These are phyloP conservation scores for Laticauda colubrina DNA, from an alignment of 2,113 vertebrate genomes.

Conservation along the genomic window DNA sequence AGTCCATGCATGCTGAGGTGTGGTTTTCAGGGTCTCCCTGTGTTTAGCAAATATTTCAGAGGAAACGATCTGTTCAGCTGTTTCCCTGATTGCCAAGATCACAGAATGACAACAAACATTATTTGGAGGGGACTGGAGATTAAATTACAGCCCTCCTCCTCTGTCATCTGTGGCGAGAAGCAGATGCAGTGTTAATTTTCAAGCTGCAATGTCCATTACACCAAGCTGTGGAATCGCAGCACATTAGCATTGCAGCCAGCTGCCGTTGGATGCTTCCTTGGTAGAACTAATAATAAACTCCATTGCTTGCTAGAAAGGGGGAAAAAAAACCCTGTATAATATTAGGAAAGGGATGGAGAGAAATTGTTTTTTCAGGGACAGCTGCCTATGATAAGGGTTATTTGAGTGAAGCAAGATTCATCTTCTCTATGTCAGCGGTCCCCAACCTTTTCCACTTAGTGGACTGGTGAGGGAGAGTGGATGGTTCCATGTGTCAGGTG, in stretches of 20 bases:
- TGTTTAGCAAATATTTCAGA: constrained; percentile 79
- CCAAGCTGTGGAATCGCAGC: constrained; percentile 25
- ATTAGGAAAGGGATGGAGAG: neutral
- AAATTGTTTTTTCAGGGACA: neutral
- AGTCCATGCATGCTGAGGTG: constrained; percentile 64
- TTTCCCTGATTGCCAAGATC: constrained; percentile 75
- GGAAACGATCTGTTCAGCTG: constrained; percentile 74
- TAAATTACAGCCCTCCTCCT: constrained; percentile 67
- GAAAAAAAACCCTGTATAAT: fast-evolving
- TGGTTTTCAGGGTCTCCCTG: constrained; percentile 73
- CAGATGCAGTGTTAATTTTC: constrained; percentile 67
- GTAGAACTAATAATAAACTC: constrained; percentile 22
- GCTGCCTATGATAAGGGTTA: neutral
- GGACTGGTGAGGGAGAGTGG: neutral
- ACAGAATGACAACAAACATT: constrained; percentile 71
- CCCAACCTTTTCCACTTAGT: neutral
- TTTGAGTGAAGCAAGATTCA: constrained; percentile 15
- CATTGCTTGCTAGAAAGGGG: neutral
- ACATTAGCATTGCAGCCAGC: constrained; percentile 35
- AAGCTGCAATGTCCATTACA: constrained; percentile 52
- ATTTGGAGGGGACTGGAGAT: constrained; percentile 64
- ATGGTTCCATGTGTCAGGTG: no score
- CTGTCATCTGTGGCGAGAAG: constrained; percentile 63
- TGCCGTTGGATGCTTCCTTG: constrained; percentile 19
- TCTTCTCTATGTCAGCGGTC: constrained; percentile 1